Conservation (phyloP, 2,888 invertebrate genomes). For the Athalia circularis region DNA sequence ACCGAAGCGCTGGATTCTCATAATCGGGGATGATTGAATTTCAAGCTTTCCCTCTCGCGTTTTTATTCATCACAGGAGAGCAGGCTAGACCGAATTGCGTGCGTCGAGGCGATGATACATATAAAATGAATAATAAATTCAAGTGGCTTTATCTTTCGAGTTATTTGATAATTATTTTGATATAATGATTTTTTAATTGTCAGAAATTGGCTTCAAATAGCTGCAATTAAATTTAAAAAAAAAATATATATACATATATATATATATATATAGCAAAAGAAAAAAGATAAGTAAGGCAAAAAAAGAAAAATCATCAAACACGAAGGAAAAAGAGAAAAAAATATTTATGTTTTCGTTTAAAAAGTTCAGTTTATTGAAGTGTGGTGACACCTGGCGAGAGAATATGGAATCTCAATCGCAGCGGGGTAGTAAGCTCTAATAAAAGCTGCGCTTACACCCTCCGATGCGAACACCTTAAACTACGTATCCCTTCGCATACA, state of each 20-base stretch:
- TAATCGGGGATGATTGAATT: too few species aligned
- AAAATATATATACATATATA: background rate
- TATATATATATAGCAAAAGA: background rate
- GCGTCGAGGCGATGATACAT: background rate
- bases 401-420: constrained; percentile 61
- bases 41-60: too few species aligned
- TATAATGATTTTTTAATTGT: too few species aligned
- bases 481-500: background rate
- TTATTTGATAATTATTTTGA: too few species aligned
- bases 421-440: constrained; percentile 52
- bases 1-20: too few species aligned
- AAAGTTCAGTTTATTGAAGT: constrained; percentile 66
- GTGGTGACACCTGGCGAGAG: constrained; percentile 69
- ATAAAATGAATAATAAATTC: too few species aligned
- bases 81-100: constrained; percentile 15
- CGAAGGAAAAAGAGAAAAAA: background rate
- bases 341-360: background rate
- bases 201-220: too few species aligned
- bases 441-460: background rate
- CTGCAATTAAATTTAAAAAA: background rate
- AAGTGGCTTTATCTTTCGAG: too few species aligned
- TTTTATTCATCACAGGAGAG: background rate
- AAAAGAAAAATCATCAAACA: background rate
- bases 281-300: background rate
- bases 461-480: background rate